These are phyloP conservation scores for Rhodeus uyekii DNA, from an alignment of 2,797 vertebrate genomes.

Conservation along the genomic window DNA sequence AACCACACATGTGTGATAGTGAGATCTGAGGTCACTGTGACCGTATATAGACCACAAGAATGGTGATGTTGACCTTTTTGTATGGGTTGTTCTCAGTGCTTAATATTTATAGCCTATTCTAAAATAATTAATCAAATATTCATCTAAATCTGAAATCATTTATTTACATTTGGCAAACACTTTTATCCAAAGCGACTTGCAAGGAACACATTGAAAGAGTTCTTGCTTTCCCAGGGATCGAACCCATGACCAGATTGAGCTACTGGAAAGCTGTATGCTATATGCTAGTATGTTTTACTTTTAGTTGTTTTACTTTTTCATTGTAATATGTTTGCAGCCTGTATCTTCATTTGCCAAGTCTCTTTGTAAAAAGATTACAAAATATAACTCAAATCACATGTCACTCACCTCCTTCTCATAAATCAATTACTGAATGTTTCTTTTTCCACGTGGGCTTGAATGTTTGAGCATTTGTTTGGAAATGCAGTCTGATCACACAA, in stretches of 20 bases:
- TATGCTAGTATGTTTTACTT: no score
- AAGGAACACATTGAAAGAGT: no score
- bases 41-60: neutral
- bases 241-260: no score
- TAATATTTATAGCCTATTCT: neutral
- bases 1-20: neutral
- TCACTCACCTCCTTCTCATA: neutral
- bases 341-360: neutral
- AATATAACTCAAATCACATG: neutral
- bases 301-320: neutral
- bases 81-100: neutral
- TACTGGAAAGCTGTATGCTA: no score
- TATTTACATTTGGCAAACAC: no score
- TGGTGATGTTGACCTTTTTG: neutral
- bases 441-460: neutral
- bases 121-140: neutral
- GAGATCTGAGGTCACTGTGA: neutral
- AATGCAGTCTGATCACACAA: neutral
- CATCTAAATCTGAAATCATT: neutral
- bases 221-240: no score
- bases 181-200: no score
- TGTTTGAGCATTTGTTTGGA: neutral
- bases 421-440: conserved; percentile 10
- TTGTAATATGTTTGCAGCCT: neutral
- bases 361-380: conserved; percentile 7